A percentile compares a stretch with the other conserved stretches of the same genome.
Conservation (phyloP, 2,888 invertebrate species). For the Volucella inflata region DNA sequence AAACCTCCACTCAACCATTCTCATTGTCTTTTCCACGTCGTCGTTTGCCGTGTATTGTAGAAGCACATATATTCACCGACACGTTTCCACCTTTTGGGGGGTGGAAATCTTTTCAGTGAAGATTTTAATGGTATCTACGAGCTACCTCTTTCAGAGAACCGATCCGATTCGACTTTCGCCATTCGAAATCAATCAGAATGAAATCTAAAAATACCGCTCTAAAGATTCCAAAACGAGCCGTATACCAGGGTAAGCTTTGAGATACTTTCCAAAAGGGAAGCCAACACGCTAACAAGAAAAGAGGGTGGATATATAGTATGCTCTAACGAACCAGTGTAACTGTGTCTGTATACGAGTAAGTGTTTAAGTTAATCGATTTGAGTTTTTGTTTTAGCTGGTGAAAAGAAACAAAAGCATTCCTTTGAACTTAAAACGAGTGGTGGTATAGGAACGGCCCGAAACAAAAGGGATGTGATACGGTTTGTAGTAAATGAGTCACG, state of each 20-base stretch:
- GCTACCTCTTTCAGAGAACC: conserved; percentile 9
- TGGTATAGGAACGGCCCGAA: not conserved
- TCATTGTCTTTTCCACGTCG: not conserved
- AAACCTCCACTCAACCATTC: not conserved
- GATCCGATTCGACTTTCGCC: conserved; percentile 3
- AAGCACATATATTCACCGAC: not conserved
- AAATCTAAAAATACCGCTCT: conserved; percentile 20
- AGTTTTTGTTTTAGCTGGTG: not conserved
- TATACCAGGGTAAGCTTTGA: not conserved
- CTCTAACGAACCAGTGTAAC: too few species aligned
- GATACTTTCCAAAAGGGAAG: not conserved
- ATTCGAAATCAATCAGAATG: conserved; percentile 31
- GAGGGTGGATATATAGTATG: too few species aligned
- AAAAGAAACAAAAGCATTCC: conserved; percentile 1
- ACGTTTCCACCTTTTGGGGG: not conserved
- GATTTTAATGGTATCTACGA: not conserved
- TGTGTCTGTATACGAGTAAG: not conserved
- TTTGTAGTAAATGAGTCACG: conserved; percentile 14
- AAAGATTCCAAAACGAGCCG: not conserved
- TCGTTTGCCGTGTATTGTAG: not conserved
- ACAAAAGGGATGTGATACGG: conserved; percentile 6
- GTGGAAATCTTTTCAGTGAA: conserved; percentile 1
- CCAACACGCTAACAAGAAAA: too few species aligned
- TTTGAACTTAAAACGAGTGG: conserved; percentile 40
- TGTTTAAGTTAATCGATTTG: conserved; percentile 38